Evolutionary conservation across 2,888 invertebrate species (phyloP), one percentile per base, ranked within the genome.

Genomic region (Neoaliturus tenellus): DNA sequence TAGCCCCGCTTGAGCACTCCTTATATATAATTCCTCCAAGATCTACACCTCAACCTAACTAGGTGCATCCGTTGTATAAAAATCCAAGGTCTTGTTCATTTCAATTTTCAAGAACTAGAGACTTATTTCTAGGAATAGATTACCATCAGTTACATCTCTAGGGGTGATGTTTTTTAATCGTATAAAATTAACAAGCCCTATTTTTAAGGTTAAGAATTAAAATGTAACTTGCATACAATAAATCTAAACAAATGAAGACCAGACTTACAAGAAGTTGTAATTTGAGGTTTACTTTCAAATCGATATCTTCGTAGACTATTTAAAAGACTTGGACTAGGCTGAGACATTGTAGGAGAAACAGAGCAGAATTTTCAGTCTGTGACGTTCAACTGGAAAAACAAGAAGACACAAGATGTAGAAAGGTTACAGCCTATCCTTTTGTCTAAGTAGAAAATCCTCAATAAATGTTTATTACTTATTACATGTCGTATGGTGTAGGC

Each of bases 261-360:
- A 14, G 12, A 51, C 51, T 51, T 51, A 51, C 51, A 51, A 17
- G n/a, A n/a, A 51, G 51, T 14, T 14, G 3, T 35, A 71, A 71
- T 2, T 39, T 48, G 44, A 82, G 91, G 91, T 91, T 93, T 94
- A 90, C 93, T 94, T 90, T 94, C 94, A 90, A 94, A 94, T 89
- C 95, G 93, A 89, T 94, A 95, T 89, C 93, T 94, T 88, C 94
- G 92, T 87, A 95, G 91, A 90, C 93, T 92, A 90, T 92, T 93
- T 89, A 94, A 90, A 88, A 93, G 91, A 69, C 81, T 81, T 17
- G 81, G 81, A 69, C 81, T 89, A 92, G 93, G 41, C 51, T 83
- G 48, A 33, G 81, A 69, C 81, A 81, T 81, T 25, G 8, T 81
- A n/a, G 28, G 23, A 44, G 28, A 23, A 75, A 48, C 28, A 6